Evolutionary conservation across 2,888 invertebrate genomes (phyloP).

Genomic region (Ophion ellenae): DNA sequence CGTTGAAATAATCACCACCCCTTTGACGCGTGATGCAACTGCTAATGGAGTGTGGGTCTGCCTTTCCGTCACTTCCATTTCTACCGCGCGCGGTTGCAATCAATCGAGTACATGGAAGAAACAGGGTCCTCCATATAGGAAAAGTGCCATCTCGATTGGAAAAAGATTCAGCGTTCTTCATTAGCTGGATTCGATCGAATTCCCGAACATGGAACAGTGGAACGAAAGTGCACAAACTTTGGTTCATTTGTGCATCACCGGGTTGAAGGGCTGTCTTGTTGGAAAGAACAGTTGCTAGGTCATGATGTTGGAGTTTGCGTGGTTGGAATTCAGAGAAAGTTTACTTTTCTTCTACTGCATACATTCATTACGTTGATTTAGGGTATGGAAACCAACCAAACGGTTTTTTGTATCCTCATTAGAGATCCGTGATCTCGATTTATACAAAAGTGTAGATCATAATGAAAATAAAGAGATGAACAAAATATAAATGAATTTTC

Average conservation of each 20-base stretch:
- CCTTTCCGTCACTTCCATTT: neutral
- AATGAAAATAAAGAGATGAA: too few species aligned
- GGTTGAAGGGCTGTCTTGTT: neutral
- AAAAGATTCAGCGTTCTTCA: neutral
- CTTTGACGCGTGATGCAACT: neutral
- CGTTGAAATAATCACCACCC: conserved; percentile 38
- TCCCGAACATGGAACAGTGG: neutral
- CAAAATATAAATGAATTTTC: too few species aligned
- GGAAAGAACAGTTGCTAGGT: neutral
- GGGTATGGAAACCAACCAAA: too few species aligned
- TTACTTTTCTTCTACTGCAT: too few species aligned
- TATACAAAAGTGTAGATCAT: too few species aligned
- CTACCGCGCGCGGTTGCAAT: neutral
- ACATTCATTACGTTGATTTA: too few species aligned
- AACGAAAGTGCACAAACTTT: neutral
- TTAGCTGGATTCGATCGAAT: too few species aligned
- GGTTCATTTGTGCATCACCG: neutral
- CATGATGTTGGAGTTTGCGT: too few species aligned
- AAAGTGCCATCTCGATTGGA: neutral
- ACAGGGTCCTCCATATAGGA: neutral
- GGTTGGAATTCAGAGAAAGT: too few species aligned
- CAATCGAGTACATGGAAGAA: neutral
- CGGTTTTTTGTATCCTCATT: too few species aligned
- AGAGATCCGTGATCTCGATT: too few species aligned
- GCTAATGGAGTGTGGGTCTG: neutral